These are phyloP conservation scores for Endotricha flammealis DNA, from an alignment of 2,888 invertebrate species.

Conservation along the genomic window DNA sequence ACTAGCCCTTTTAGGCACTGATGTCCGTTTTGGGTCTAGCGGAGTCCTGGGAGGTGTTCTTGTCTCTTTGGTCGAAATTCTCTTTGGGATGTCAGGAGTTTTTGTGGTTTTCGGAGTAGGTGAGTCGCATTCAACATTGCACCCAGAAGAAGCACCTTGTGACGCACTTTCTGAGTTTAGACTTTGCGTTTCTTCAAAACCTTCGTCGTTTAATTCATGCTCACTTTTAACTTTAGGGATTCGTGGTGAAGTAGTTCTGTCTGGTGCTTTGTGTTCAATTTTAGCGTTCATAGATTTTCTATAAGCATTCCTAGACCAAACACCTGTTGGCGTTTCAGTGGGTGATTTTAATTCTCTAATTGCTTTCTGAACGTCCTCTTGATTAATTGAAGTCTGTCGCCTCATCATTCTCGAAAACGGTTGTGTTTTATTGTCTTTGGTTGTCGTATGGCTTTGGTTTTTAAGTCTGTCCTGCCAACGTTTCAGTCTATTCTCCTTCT, in stretches of 20 bases:
- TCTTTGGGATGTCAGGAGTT: slow-evolving; percentile 62
- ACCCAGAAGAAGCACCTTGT: slow-evolving; percentile 88
- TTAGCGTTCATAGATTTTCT: slow-evolving; percentile 52
- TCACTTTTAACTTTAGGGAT: slow-evolving; percentile 78
- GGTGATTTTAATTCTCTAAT: slow-evolving; percentile 81
- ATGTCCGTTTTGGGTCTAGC: slow-evolving; percentile 48
- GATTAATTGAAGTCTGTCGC: slow-evolving; percentile 83
- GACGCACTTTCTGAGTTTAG: slow-evolving; percentile 91
- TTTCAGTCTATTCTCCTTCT: slow-evolving; percentile 80
- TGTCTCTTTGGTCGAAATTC: slow-evolving; percentile 71
- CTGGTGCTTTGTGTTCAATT: slow-evolving; percentile 40
- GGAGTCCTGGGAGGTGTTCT: slow-evolving; percentile 58
- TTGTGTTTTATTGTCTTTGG: slow-evolving; percentile 59
- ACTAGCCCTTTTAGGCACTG: slow-evolving; percentile 50
- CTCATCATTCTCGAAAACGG: slow-evolving; percentile 75
- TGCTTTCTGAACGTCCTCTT: slow-evolving; percentile 83
- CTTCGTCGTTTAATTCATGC: slow-evolving; percentile 90
- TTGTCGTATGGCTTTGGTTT: slow-evolving; percentile 67
- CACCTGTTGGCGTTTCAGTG: slow-evolving; percentile 78
- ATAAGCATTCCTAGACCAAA: slow-evolving; percentile 75
- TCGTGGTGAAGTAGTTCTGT: slow-evolving; percentile 63
- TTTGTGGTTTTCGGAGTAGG: slow-evolving; percentile 67
- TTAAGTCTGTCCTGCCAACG: slow-evolving; percentile 85
- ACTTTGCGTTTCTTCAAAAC: slow-evolving; percentile 94
- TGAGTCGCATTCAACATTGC: slow-evolving; percentile 81